Evolutionary conservation across 2,888 invertebrate genomes (phyloP).

Genomic region (Trypoxylon attenuatum): DNA sequence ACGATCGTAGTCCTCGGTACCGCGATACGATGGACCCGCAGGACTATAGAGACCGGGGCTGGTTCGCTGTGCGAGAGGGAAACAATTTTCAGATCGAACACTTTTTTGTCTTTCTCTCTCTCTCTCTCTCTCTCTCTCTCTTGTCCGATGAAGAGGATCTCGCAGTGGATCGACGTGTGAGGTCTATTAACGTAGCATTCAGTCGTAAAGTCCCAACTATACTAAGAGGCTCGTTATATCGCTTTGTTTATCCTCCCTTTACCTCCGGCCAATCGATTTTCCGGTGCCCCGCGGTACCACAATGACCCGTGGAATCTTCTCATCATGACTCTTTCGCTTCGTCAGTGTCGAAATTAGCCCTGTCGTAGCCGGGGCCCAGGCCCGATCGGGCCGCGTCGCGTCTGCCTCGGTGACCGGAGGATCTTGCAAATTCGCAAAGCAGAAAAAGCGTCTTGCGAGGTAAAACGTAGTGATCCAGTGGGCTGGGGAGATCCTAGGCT

Average conservation of each 20-base stretch:
- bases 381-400: not conserved
- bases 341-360: not conserved
- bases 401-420: not conserved
- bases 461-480: no score
- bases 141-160: no score
- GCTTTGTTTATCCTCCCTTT: constrained; percentile 45
- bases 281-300: constrained; percentile 18
- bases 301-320: not conserved
- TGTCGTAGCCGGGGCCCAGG: not conserved
- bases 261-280: constrained; percentile 53
- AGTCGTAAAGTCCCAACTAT: constrained; percentile 49
- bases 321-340: not conserved
- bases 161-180: constrained; percentile 56
- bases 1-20: no score
- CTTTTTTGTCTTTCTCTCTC: no score
- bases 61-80: no score
- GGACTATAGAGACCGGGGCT: no score
- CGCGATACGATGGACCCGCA: no score
- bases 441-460: no score
- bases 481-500: constrained; percentile 10
- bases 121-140: no score
- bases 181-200: constrained; percentile 56
- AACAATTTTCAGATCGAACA: no score
- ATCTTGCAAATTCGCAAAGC: not conserved
- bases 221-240: constrained; percentile 33